Conservation (phyloP, 2,113 vertebrate genomes). For the Colius striatus region DNA sequence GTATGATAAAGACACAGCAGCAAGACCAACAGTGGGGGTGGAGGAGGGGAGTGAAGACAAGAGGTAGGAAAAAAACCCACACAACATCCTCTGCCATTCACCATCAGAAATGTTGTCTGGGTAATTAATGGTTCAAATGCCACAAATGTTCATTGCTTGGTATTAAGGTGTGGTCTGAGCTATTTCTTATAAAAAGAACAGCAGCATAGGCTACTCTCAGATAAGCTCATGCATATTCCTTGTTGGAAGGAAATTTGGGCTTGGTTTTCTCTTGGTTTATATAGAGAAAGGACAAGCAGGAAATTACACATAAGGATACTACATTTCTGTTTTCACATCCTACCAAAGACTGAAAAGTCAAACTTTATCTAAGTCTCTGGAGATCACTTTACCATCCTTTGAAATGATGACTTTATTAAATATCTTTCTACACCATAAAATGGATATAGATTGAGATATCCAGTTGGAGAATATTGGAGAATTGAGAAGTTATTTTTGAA, state of each 20-base stretch:
- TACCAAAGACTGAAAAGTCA: background rate
- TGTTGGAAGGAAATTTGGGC: background rate
- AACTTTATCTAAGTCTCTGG: background rate
- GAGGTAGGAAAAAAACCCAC: background rate
- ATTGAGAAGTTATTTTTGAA: background rate
- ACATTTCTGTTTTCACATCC: background rate
- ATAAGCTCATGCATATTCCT: background rate
- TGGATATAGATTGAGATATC: background rate
- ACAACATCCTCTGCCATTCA: slow-evolving; percentile 9
- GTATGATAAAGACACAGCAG: background rate
- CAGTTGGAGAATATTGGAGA: background rate
- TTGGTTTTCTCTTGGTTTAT: slow-evolving; percentile 9
- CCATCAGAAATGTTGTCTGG: slow-evolving; percentile 2
- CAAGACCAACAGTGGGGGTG: background rate
- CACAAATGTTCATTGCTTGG: slow-evolving; percentile 37
- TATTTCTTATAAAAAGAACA: slow-evolving; percentile 43
- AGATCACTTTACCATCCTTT: background rate
- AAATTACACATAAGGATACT: background rate
- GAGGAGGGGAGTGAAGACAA: background rate
- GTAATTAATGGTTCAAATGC: slow-evolving; percentile 47
- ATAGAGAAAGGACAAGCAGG: background rate
- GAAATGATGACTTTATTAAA: background rate
- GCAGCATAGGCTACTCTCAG: background rate
- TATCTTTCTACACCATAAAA: background rate
- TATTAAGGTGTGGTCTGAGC: slow-evolving; percentile 47